These are phyloP conservation scores for Morus bassanus DNA, from an alignment of 2,797 vertebrate species.

Conservation along the genomic window DNA sequence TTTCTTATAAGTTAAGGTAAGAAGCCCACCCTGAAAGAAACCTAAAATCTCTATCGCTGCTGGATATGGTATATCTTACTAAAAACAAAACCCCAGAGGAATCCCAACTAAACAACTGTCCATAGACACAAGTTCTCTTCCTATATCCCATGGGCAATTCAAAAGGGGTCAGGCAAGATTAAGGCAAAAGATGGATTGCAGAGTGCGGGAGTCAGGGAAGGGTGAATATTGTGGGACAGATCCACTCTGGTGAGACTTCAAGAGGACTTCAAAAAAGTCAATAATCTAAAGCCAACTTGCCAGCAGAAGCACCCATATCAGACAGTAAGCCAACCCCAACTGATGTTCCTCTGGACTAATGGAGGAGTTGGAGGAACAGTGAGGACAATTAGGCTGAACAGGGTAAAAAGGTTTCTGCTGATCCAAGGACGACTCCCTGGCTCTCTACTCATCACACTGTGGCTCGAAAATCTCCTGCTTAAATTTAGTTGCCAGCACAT, in stretches of 20 bases:
- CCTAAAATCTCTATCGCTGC: background rate
- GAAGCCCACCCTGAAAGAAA: background rate
- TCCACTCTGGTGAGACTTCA: background rate
- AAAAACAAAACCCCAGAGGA: constrained; percentile 43
- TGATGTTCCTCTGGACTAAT: background rate
- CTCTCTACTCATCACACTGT: background rate
- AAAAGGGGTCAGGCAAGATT: constrained; percentile 57
- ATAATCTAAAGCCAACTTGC: background rate
- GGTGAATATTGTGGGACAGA: background rate
- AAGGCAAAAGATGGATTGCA: constrained; percentile 41
- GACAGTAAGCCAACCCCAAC: background rate
- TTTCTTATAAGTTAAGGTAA: background rate
- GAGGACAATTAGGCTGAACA: background rate
- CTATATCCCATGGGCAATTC: constrained; percentile 11
- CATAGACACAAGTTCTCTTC: constrained; percentile 9
- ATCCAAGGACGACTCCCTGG: background rate
- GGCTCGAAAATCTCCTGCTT: background rate
- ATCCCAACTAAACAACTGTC: constrained; percentile 35
- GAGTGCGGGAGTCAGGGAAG: constrained; percentile 24
- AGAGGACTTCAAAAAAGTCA: background rate
- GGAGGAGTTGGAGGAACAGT: background rate
- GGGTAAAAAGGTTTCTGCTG: background rate
- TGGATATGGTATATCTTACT: background rate
- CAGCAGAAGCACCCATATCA: background rate
- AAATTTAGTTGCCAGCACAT: background rate